phyloP scores from a whole-genome alignment of 2,113 vertebrate genomes.

The Chaenogobius annularis region DNA sequence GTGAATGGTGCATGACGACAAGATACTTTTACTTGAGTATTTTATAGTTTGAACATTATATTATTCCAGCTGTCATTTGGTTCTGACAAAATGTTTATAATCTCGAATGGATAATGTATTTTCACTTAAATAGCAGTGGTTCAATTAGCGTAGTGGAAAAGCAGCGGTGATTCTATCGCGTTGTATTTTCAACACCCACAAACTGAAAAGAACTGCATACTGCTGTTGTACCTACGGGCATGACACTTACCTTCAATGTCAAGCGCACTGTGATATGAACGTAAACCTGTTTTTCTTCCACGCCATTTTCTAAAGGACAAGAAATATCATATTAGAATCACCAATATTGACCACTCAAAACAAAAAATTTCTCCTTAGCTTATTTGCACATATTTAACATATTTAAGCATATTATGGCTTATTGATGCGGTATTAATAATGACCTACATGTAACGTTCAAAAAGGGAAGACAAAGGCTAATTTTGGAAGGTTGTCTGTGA shows the following conservation, averaged over 20 bases:
- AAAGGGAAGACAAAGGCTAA: constrained; percentile 9
- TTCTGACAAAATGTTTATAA: not conserved
- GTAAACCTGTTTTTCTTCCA: not conserved
- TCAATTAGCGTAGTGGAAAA: not conserved
- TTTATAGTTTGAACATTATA: not conserved
- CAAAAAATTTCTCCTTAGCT: not conserved
- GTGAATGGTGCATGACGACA: constrained; percentile 15
- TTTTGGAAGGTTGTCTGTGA: constrained; percentile 14
- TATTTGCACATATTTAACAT: not conserved
- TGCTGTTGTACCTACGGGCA: not conserved
- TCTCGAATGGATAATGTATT: not conserved
- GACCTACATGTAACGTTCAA: not conserved
- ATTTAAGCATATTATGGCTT: not conserved
- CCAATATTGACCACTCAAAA: not conserved
- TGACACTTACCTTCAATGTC: not conserved
- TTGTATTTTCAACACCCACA: not conserved
- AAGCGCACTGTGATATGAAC: not conserved
- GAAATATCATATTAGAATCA: too few relatives aligned
- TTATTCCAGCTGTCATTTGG: not conserved
- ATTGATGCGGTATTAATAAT: constrained; percentile 2
- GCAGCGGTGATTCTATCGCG: not conserved
- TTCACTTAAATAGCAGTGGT: not conserved
- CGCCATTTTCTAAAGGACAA: not conserved
- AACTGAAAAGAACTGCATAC: too few relatives aligned
- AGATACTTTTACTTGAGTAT: not conserved